Percentiles rank a stretch among this genome's conserved stretches.
Evolutionary conservation across 1,140 invertebrate species (phyloP).

Genomic region (Listronotus bonariensis): DNA sequence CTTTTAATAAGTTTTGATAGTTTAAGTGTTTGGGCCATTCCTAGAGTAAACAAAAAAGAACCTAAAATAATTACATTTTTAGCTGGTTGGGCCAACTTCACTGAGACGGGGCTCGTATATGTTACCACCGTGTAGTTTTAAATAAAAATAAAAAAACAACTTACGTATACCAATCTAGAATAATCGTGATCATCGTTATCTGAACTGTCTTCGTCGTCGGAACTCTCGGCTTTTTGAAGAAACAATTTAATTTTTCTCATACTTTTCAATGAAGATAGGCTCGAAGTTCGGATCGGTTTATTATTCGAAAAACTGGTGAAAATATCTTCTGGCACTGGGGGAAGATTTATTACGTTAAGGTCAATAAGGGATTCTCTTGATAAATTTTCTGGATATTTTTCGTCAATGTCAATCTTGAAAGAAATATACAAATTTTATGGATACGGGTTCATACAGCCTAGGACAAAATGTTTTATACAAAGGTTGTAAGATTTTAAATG

Average conservation of each 20-base stretch:
- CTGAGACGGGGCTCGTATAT: no score
- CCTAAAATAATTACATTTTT: no score
- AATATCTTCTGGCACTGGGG: constrained; percentile 57
- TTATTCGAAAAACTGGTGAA: constrained; percentile 51
- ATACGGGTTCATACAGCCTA: no score
- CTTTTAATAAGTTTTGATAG: no score
- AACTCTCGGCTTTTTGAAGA: constrained; percentile 53
- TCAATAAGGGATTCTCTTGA: constrained; percentile 56
- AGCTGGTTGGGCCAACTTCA: no score
- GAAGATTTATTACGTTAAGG: constrained; percentile 53
- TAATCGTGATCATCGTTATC: constrained; percentile 52
- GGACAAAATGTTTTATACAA: no score
- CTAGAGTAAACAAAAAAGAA: no score
- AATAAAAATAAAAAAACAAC: background rate
- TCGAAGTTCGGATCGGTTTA: constrained; percentile 52
- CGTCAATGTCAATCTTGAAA: constrained; percentile 50
- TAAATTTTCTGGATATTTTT: constrained; percentile 57
- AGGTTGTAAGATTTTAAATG: no score
- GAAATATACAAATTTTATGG: no score
- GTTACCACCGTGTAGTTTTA: no score
- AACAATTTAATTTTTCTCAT: constrained; percentile 55
- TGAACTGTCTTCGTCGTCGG: constrained; percentile 53
- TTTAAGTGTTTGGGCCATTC: no score
- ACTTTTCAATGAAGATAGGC: constrained; percentile 55
- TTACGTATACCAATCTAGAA: constrained; percentile 36